Conservation (phyloP, 2,888 invertebrate genomes). For the Prenolepis imparis region DNA sequence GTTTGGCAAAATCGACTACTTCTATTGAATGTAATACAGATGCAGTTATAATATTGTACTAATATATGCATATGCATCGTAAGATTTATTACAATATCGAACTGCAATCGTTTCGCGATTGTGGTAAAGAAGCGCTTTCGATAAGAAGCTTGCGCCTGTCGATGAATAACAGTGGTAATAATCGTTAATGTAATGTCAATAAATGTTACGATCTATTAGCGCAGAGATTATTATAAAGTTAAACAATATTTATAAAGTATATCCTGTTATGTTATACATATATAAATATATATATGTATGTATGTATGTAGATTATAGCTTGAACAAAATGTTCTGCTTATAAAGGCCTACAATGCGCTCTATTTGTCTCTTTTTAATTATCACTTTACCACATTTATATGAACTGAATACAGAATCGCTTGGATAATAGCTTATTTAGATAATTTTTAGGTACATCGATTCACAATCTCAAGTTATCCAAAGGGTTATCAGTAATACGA, state of each 20-base stretch:
- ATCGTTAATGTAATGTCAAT: conserved; percentile 74
- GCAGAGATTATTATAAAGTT: conserved; percentile 78
- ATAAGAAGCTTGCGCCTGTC: conserved; percentile 80
- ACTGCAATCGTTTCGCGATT: conserved; percentile 50
- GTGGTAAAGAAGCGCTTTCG: conserved; percentile 78
- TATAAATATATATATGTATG: conserved; percentile 80
- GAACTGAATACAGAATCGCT: neutral
- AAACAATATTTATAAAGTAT: conserved; percentile 80
- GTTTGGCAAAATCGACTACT: conserved; percentile 34
- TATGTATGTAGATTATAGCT: conserved; percentile 82
- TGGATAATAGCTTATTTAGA: neutral
- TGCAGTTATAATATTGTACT: conserved; percentile 31
- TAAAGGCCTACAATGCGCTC: conserved; percentile 81
- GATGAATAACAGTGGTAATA: conserved; percentile 71
- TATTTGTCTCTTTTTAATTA: conserved; percentile 56
- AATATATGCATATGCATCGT: conserved; percentile 63
- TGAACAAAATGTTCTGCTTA: conserved; percentile 82
- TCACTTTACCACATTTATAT: conserved; percentile 38
- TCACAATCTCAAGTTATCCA: neutral
- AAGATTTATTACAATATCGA: conserved; percentile 59
- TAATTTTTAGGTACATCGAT: neutral
- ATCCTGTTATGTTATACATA: conserved; percentile 71
- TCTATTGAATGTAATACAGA: conserved; percentile 33
- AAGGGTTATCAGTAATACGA: conserved; percentile 60
- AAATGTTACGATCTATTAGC: conserved; percentile 77